A percentile compares a stretch with the other conserved stretches of the same genome.
These are phyloP conservation scores for Nephrocerus scutellatus DNA, from an alignment of 2,888 invertebrate species.

Conservation along the genomic window DNA sequence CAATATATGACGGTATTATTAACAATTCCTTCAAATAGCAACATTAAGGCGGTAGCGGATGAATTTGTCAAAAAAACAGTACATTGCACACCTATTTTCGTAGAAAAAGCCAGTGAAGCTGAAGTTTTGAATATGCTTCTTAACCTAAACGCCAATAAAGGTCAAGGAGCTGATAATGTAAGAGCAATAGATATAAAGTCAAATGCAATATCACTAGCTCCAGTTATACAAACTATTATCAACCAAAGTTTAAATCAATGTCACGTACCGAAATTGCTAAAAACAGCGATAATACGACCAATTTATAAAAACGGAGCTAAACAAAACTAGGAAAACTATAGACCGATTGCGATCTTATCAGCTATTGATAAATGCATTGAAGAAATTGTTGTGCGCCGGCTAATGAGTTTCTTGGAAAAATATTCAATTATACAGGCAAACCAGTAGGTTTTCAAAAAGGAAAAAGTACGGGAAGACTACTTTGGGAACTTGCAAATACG, in stretches of 20 bases:
- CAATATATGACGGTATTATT: background rate
- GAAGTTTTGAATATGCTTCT: constrained; percentile 8
- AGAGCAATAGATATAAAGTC: constrained; percentile 7
- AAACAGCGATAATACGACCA: constrained; percentile 4
- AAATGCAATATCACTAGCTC: constrained; percentile 1
- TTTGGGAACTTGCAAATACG: constrained; percentile 1
- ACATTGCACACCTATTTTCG: background rate
- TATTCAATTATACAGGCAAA: constrained; percentile 3
- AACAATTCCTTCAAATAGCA: constrained; percentile 5
- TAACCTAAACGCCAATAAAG: constrained; percentile 2
- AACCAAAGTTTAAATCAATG: constrained; percentile 2
- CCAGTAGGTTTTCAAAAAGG: constrained; percentile 7
- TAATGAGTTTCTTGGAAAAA: constrained; percentile 3
- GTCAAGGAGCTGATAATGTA: constrained; percentile 2
- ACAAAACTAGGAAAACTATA: constrained; percentile 7
- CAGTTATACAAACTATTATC: background rate
- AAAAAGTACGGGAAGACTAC: constrained; percentile 6
- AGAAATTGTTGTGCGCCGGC: constrained; percentile 7
- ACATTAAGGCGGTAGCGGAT: background rate
- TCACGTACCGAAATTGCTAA: background rate
- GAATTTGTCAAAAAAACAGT: constrained; percentile 5
- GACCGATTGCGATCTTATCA: constrained; percentile 3
- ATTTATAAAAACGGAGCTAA: constrained; percentile 9
- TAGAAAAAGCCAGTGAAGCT: background rate
- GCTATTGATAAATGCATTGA: constrained; percentile 10